Evolutionary conservation across 1,140 invertebrate genomes (phyloP), one percentile per base, ranked within the genome.

Genomic region (Drosophila ambigua): DNA sequence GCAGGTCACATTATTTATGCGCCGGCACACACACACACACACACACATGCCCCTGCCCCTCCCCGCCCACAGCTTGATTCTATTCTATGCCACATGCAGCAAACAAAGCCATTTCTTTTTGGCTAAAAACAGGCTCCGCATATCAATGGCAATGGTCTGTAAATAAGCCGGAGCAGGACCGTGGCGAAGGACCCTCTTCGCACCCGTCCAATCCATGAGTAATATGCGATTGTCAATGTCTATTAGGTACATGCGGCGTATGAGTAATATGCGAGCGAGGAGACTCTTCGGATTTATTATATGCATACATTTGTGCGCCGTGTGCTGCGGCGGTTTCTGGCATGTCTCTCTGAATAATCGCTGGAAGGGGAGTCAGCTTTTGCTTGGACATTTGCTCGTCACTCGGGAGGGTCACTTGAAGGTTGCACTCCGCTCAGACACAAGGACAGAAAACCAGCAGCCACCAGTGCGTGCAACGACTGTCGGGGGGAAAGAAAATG

Each of bases 61-160:
- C 45, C 58, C 60, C 8, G 0, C 41, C 15, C 65, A 80, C 65
- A 80, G 74, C 81, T 87, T 85, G 69, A 85, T 16, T 16, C 16
- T 84, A 84, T 84, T 85, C 82, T 73, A 84, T 80, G 81, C 81
- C 81, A 84, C 77, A 84, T 80, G 77, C 81, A 80, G 81, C 81
- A 85, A 84, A 84, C 81, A 80, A 85, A 85, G 81, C 77, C 81
- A 85, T 84, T 84, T 84, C 81, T 84, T 85, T 85, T 85, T 71
- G 26, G 41, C 46, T 31, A 39, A 80, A 48, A 55, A 61, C 79
- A 72, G 68, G 68, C 50, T 64, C 63, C 74, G 79, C 79, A 82
- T 82, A 82, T 63, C 79, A 82, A 81, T 75, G 57, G 52, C 69
- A 58, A 63, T 54, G 44, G 65, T 55, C 43, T 41, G 69, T 72